Evolutionary conservation across 1,140 invertebrate species (phyloP).

Genomic region (Neodiprion virginianus): DNA sequence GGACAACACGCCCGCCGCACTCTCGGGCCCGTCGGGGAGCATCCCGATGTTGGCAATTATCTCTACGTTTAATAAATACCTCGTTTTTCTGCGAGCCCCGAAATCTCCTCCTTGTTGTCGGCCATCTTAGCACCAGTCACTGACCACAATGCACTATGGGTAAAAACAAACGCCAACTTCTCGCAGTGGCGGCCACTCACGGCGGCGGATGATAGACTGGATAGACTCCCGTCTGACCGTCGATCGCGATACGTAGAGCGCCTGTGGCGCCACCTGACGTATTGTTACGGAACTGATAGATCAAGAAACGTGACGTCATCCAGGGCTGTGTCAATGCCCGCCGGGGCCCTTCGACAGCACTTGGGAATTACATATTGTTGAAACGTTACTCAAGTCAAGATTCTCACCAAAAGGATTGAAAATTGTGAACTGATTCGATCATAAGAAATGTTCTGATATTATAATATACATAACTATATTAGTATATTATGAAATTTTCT

Average conservation of each 20-base stretch:
- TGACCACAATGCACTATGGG: conserved; percentile 57
- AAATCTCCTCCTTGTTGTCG: conserved; percentile 67
- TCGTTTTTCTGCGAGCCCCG: conserved; percentile 64
- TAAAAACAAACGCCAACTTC: conserved; percentile 52
- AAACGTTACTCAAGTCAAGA: too few relatives aligned
- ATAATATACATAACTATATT: too few relatives aligned
- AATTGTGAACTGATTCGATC: too few relatives aligned
- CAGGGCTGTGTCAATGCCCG: not conserved
- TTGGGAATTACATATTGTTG: too few relatives aligned
- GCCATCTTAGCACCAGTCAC: conserved; percentile 68
- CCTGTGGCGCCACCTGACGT: too few relatives aligned
- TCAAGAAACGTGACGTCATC: not conserved
- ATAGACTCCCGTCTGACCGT: not conserved
- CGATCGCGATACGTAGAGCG: not conserved
- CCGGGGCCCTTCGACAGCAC: not conserved
- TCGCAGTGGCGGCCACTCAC: conserved; percentile 29
- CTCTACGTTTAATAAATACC: conserved; percentile 54
- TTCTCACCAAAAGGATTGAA: too few relatives aligned
- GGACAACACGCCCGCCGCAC: conserved; percentile 12
- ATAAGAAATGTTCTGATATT: too few relatives aligned
- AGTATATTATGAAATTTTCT: too few relatives aligned
- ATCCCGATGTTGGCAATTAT: conserved; percentile 4
- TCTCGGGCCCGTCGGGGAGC: not conserved
- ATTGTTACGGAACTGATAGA: too few relatives aligned
- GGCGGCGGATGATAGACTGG: conserved; percentile 10